A percentile compares a stretch with the other conserved stretches of the same genome.
phyloP scores from a whole-genome alignment of 2,797 vertebrate genomes.

The Tiaroga cobitis region DNA sequence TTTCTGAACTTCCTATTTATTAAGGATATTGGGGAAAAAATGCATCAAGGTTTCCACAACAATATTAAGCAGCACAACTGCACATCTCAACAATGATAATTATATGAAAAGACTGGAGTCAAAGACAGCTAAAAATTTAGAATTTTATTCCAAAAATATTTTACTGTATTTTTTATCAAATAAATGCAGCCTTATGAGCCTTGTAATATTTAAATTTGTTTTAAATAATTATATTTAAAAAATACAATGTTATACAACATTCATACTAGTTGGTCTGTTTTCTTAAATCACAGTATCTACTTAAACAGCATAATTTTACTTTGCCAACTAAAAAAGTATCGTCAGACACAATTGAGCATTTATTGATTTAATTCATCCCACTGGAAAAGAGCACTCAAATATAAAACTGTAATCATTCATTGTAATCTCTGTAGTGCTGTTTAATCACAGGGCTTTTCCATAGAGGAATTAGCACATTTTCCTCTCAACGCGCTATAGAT shows the following conservation, averaged over 20 bases:
- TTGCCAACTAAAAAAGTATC: background rate
- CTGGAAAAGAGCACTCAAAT: constrained; percentile 47
- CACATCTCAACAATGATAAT: background rate
- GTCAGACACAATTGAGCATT: background rate
- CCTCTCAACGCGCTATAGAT: constrained; percentile 48
- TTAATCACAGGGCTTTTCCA: constrained; percentile 69
- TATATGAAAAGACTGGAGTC: background rate
- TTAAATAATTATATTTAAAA: background rate
- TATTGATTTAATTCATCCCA: constrained; percentile 7
- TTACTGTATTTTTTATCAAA: background rate
- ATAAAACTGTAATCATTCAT: constrained; percentile 70
- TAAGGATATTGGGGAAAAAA: background rate
- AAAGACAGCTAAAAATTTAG: background rate
- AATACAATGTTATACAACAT: too few relatives aligned
- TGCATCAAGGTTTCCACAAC: background rate
- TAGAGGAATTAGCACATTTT: constrained; percentile 66
- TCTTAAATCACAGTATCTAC: background rate
- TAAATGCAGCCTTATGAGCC: background rate
- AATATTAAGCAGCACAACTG: background rate
- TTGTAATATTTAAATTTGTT: background rate
- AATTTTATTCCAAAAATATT: background rate
- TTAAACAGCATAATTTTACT: too few relatives aligned
- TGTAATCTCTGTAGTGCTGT: constrained; percentile 70
- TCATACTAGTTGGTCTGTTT: background rate
- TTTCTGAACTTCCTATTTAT: background rate